A percentile compares a stretch with the other conserved stretches of the same genome.
Evolutionary conservation across 2,797 vertebrate species (phyloP).

Genomic region (Glyptemys insculpta): DNA sequence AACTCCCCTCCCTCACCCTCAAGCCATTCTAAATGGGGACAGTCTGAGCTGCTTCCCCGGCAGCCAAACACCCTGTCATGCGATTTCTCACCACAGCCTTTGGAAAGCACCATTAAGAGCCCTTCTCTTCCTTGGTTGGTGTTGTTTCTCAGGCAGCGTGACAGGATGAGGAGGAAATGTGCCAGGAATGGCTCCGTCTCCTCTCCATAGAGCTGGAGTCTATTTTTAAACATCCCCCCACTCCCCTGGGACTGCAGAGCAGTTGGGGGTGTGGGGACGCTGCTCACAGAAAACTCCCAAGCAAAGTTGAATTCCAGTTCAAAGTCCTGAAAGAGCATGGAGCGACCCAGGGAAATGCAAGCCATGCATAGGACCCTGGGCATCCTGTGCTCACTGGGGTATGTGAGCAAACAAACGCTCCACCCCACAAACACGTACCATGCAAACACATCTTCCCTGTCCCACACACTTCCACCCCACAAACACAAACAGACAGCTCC

Average conservation of each 20-base stretch:
- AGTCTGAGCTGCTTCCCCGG: accelerated
- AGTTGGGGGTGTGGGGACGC: not conserved
- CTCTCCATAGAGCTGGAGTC: slow-evolving; percentile 38
- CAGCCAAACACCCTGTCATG: not conserved
- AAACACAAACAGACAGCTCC: not conserved
- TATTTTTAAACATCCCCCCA: slow-evolving; percentile 58
- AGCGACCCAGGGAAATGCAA: not conserved
- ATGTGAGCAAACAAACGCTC: not conserved
- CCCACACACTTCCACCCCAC: not conserved
- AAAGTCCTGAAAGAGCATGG: not conserved
- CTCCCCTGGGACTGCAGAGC: accelerated
- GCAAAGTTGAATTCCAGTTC: not conserved
- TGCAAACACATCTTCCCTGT: not conserved
- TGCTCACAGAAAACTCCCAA: not conserved
- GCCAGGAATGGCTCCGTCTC: slow-evolving; percentile 71
- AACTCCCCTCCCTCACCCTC: not conserved
- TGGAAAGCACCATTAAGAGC: not conserved
- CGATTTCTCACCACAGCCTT: not conserved
- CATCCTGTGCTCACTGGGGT: not conserved
- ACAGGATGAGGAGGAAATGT: slow-evolving; percentile 76
- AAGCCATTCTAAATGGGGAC: not conserved
- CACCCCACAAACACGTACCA: no score
- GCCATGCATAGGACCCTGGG: not conserved
- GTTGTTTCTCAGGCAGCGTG: slow-evolving; percentile 68
- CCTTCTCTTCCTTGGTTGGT: slow-evolving; percentile 43